phyloP scores from a whole-genome alignment of 2,888 invertebrate species.

The Lacanobia oleracea region DNA sequence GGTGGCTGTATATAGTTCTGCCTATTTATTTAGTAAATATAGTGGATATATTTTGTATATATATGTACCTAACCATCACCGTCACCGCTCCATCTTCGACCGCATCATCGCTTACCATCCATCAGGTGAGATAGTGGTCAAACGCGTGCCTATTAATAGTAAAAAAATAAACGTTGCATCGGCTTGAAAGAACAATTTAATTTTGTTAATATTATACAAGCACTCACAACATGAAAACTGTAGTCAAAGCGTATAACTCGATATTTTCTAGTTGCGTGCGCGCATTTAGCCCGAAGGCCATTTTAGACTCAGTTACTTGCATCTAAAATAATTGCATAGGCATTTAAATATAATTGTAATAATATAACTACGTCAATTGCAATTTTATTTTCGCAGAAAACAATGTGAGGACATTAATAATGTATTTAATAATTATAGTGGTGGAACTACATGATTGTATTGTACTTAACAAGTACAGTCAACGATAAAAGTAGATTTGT shows the following conservation, averaged over 20 bases:
- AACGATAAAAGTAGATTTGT: slow-evolving; percentile 2
- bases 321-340: slow-evolving; percentile 61
- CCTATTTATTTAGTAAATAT: no score
- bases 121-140: no score
- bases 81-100: no score
- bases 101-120: no score
- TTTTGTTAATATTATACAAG: neutral
- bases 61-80: no score
- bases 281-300: slow-evolving; percentile 67
- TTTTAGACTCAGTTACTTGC: slow-evolving; percentile 67
- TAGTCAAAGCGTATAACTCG: slow-evolving; percentile 13
- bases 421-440: slow-evolving; percentile 50
- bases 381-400: slow-evolving; percentile 54
- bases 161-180: neutral
- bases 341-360: slow-evolving; percentile 70
- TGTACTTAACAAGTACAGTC: slow-evolving; percentile 21
- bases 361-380: slow-evolving; percentile 65
- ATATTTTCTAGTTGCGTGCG: slow-evolving; percentile 70
- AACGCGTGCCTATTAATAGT: no score
- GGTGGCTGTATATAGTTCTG: no score
- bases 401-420: slow-evolving; percentile 37
- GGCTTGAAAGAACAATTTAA: neutral
- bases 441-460: slow-evolving; percentile 8
- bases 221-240: neutral
- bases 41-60: no score